These are phyloP conservation scores for Xanthorhoe designata DNA, from an alignment of 2,888 invertebrate species.

Conservation along the genomic window DNA sequence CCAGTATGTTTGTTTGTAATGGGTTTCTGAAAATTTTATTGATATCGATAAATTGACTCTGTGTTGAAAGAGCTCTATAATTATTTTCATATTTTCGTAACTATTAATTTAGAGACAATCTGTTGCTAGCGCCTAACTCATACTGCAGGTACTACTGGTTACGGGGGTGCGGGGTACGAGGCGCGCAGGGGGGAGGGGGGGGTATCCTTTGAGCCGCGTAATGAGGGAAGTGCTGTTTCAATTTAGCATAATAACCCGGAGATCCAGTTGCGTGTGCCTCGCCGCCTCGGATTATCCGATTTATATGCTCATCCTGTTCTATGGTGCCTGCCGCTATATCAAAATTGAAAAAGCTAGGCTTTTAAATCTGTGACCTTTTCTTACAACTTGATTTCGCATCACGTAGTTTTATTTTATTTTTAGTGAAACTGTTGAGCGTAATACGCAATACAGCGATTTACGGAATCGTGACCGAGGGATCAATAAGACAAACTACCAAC, in stretches of 20 bases:
- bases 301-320: slow-evolving; percentile 1
- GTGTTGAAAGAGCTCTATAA: too few species aligned
- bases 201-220: slow-evolving; percentile 21
- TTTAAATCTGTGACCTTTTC: neutral
- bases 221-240: slow-evolving; percentile 33
- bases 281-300: slow-evolving; percentile 4
- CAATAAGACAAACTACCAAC: too few species aligned
- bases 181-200: neutral
- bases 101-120: neutral
- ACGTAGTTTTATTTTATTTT: neutral
- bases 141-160: neutral
- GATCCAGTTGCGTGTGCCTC: slow-evolving; percentile 16
- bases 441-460: neutral
- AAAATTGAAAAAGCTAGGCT: neutral
- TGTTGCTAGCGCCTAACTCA: neutral
- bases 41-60: too few species aligned
- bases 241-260: slow-evolving; percentile 30
- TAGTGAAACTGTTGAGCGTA: neutral
- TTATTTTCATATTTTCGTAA: too few species aligned
- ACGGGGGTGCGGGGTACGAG: neutral
- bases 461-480: too few species aligned
- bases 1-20: too few species aligned
- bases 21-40: too few species aligned
- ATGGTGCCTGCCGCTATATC: neutral
- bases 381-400: neutral